Evolutionary conservation across 92 coral and sea anemone species (phyloP), one percentile per base, ranked within the genome.

Genomic region (Epizoanthus stellaris): DNA sequence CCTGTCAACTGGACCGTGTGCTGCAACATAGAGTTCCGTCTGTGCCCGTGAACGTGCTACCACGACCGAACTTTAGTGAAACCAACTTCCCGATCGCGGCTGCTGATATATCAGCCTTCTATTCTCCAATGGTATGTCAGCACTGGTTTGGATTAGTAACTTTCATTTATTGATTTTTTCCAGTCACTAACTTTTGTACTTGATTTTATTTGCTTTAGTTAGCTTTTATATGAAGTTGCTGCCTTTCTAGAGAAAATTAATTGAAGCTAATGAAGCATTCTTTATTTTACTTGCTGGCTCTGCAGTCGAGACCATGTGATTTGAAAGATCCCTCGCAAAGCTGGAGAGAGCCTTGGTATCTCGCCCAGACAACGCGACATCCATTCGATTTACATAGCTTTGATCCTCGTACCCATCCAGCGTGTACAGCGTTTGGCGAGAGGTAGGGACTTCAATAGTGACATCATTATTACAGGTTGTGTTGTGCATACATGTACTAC

Each of bases 1-100:
- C 99, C 21, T 97, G 98, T 61, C 99, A 97, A 67, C 82, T 97
- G 20, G 99, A 97, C 66, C 87, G 98, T 40, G 98, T 97, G 7
- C 87, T 97, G 70, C 98, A 96, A 66, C 97, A 95, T 45, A 80
- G 96, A 57, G 91, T 91, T 40, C 90, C 95, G 9, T 71, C 98
- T 3, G 85, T 95, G 82, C 98, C 99, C 3, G 95, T 97, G 23
- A 92, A 91, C 88, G 91, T 97, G 66, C 87, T 97, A 57, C 99
- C 99, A 69, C 88, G 98, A 66, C 94, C 97, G 45, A 70, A 90
- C 16, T 97, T 91, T 81, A 85, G 88, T 39, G 92, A 93, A 49
- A 90, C 94, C 4, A 82, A 87, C 74, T 90, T 91, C 73, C 89
- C 94, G 63, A 91, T 95, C 45, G 98, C 98, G 57, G 94, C 94